Evolutionary conservation across 2,888 invertebrate species (phyloP), one percentile per base, ranked within the genome.

Genomic region (Orchesellides sinensis): DNA sequence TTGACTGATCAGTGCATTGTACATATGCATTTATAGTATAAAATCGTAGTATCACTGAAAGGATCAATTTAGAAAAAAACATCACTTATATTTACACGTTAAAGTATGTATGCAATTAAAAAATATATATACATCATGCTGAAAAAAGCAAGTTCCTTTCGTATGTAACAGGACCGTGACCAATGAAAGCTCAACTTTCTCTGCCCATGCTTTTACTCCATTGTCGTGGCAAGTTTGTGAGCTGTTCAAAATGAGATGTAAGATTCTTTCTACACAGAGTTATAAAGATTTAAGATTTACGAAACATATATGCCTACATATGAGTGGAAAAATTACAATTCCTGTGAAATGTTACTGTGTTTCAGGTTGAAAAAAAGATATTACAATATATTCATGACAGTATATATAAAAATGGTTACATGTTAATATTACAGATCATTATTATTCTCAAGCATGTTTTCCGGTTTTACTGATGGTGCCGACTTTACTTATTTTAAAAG

Each of bases 241-340:
- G 61, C 61, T 5, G 19, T 21, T 21, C 19, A 61, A n/a, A 27
- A 61, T 40, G 25, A 25, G 25, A 23, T 61, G 29, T 29, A 35
- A 65, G 65, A 65, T 65, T 65, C 65, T 65, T 65, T 65, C 65
- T 65, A n/a, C n/a, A n/a, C n/a, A n/a, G n/a, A n/a, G n/a, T n/a
- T n/a, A n/a, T n/a, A n/a, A n/a, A n/a, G n/a, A n/a, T n/a, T n/a
- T 17, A n/a, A 40, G n/a, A 2, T 40, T 40, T 40, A 40, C 10
- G 10, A 10, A 40, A 40, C 10, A 40, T 40, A 40, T 40, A 40
- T 5, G n/a, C 40, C 10, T 40, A 40, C n/a, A 40, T 5, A 40
- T 40, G 40, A 40, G 10, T 40, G 40, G 40, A 40, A n/a, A n/a
- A 10, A 40, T 40, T 40, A 40, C 40, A 40, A 40, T 40, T 40